Evolutionary conservation across 2,888 invertebrate genomes (phyloP), one percentile per base, ranked within the genome.

Genomic region (Agrochola lota): DNA sequence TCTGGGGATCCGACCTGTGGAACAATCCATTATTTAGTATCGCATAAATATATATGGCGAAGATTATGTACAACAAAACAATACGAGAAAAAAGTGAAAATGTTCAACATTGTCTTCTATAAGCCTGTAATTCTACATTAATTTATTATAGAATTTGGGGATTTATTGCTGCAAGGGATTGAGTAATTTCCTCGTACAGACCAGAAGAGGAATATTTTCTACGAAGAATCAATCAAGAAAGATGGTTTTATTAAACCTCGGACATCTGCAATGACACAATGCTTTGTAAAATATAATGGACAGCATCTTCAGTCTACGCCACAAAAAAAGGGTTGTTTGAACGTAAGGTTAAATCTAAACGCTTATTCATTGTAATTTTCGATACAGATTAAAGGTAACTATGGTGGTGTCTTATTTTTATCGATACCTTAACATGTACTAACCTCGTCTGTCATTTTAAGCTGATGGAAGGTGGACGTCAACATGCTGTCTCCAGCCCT

Each of bases 361-460:
- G 8, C 55, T 55, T 7, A 23, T 55, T 55, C 1, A 20, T 20
- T 52, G 52, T 52, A 20, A 52, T 55, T 55, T 55, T 55, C 8
- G 3, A 55, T 55, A 9, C 23, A 55, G 52, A 43, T 52, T 52
- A 49, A 49, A 17, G 49, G 6, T 49, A 6, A 2, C 8, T 43
- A 46, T 46, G 46, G 23, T 55, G 5, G n/a, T 57, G n/a, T 12
- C 5, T 57, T 12, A n/a, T n/a, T 57, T 57, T 57, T 57, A n/a
- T 57, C 5, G 5, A n/a, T 2, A n/a, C 57, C 57, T 12, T 57
- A 59, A 26, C 30, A 62, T 20, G 12, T 57, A 69, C 69, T 55
- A n/a, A 98, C 98, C 94, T 98, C 96, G 78, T 98, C 97, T 0
- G 98, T 98, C 70, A 99, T 94, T 95, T 98, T 98, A 46, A 99